These are phyloP conservation scores for Heliconius nattereri DNA, from an alignment of 1,140 invertebrate species.

Conservation along the genomic window DNA sequence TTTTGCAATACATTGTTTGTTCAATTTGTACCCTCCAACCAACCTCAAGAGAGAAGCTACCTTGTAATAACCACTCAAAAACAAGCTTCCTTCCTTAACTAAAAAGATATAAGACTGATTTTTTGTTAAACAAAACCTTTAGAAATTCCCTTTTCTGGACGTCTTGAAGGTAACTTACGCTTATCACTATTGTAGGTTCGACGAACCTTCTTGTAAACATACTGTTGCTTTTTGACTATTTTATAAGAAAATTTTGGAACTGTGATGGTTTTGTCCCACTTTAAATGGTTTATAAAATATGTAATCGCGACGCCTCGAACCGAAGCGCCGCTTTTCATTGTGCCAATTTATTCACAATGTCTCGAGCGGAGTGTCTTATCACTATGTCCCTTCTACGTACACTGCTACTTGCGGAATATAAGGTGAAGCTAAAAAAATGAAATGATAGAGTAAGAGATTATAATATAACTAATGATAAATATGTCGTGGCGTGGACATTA, in stretches of 20 bases:
- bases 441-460: too few relatives aligned
- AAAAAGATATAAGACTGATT: slow-evolving; percentile 1
- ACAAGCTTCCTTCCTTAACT: neutral
- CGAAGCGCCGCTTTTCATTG: too few relatives aligned
- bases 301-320: too few relatives aligned
- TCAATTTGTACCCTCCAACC: slow-evolving; percentile 60
- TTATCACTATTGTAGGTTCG: slow-evolving; percentile 16
- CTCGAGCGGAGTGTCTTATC: too few relatives aligned
- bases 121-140: slow-evolving; percentile 5
- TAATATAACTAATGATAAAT: too few relatives aligned
- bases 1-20: slow-evolving; percentile 71
- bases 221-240: neutral
- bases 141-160: neutral
- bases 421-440: too few relatives aligned
- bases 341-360: too few relatives aligned
- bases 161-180: slow-evolving; percentile 23
- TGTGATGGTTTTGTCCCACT: neutral
- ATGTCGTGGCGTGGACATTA: too few relatives aligned
- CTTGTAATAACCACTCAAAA: slow-evolving; percentile 30
- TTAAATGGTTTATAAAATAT: too few relatives aligned
- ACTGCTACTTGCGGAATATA: too few relatives aligned
- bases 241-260: neutral
- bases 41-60: slow-evolving; percentile 46
- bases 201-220: slow-evolving; percentile 12
- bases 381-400: too few relatives aligned